Base-by-base conservation (phyloP, 2,888 invertebrate species). In the Nineta flava region DNA sequence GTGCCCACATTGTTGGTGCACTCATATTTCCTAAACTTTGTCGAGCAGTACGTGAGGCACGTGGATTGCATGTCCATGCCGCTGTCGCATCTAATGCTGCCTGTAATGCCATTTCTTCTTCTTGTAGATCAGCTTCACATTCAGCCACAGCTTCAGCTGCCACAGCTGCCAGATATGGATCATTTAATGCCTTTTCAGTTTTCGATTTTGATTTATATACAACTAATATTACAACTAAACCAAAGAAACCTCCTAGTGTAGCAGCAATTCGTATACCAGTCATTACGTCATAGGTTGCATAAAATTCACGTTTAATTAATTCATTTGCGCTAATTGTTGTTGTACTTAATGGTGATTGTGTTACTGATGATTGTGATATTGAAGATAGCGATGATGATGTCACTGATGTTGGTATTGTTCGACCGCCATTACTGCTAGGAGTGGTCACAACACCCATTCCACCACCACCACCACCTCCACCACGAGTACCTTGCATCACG, bases 241-340 rank as follows among this genome's bases (percentile, higher is more conserved):
- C 83, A 70, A 92, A 92, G 69, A 92, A 90, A 59, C 88, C 88
- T 60, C 91, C 90, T 48, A 93, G 73, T 3, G 92, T 92, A 58
- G 87, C 87, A 58, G 92, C 92, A 68, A 92, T 92, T 56, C 91
- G 79, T 55, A 92, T 81, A 56, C 92, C 92, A 60, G 91, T 92
- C 90, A 90, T 91, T 66, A 86, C 86, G 74, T 92, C 90, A 70
- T 93, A 93, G 35, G 88, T 87, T 60, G 83, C 82, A 73, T 87
- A 90, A 71, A 87, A 91, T 64, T 86, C 85, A 60, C 81, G 75
- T 61, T 83, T 81, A 60, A 81, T 75, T 60, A 79, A 77, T 64
- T 84, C 82, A 50, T 81, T 75, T 59, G 81, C 77, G 58, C 62
- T 66, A 54, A 65, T 58, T 51, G 66, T 63, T 38, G 53, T 47